Conservation (phyloP, 1,140 invertebrate species). For the Drosophila nasuta region DNA sequence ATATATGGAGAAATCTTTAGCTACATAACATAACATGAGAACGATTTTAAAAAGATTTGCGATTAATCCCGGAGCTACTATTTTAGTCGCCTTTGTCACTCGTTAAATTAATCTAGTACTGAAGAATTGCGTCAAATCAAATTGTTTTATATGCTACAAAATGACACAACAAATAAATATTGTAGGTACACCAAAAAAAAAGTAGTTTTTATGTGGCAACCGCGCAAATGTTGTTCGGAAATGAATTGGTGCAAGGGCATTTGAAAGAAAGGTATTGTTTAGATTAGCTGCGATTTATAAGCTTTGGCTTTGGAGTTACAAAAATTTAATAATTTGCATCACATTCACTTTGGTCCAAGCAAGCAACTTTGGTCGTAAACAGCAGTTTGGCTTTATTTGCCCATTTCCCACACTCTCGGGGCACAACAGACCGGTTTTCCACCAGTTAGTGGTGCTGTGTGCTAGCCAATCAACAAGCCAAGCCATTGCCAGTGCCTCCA, state of each 20-base stretch:
- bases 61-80: too few relatives aligned
- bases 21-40: not conserved
- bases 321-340: conserved; percentile 53
- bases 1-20: not conserved
- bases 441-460: conserved; percentile 14
- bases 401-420: conserved; percentile 54
- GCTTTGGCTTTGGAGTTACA: conserved; percentile 19
- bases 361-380: conserved; percentile 18
- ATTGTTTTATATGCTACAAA: too few relatives aligned
- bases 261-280: conserved; percentile 17
- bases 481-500: conserved; percentile 5
- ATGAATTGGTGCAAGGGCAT: not conserved
- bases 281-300: not conserved
- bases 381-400: conserved; percentile 47
- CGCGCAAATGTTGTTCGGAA: too few relatives aligned
- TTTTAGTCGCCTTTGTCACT: too few relatives aligned
- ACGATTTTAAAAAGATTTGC: not conserved
- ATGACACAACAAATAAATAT: too few relatives aligned
- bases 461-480: conserved; percentile 42
- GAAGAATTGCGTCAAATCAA: too few relatives aligned
- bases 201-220: too few relatives aligned
- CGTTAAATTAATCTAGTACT: too few relatives aligned
- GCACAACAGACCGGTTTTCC: conserved; percentile 51
- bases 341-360: conserved; percentile 59
- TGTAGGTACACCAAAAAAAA: too few relatives aligned